Percentiles rank a stretch among this genome's conserved stretches.
Evolutionary conservation across 1,140 invertebrate species (phyloP).

Genomic region (Dysdera silvatica): DNA sequence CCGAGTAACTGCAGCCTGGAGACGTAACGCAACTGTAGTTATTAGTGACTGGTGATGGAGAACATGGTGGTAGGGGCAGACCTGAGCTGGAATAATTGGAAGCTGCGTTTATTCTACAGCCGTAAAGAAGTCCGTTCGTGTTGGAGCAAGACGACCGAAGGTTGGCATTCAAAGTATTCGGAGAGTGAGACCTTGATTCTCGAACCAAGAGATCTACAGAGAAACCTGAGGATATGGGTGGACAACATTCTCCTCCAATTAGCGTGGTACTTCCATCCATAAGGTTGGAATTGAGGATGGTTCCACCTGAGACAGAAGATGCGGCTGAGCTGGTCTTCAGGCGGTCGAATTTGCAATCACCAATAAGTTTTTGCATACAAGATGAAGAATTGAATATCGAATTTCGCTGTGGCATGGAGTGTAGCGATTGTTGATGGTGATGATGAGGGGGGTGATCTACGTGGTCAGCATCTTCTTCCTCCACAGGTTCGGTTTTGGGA

Average conservation of each 20-base stretch:
- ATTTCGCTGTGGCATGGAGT: constrained; percentile 10
- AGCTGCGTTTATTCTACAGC: no score
- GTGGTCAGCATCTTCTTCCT: constrained; percentile 18
- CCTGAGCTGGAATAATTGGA: constrained; percentile 9
- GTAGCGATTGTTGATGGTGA: no score
- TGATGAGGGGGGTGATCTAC: no score
- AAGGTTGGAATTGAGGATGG: not conserved
- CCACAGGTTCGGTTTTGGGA: constrained; percentile 23
- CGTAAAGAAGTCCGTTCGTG: not conserved
- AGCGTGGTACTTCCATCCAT: constrained; percentile 8
- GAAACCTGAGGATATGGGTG: no score
- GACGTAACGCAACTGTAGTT: constrained; percentile 21
- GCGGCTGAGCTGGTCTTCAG: constrained; percentile 16
- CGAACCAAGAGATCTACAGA: constrained; percentile 21
- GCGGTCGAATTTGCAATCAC: constrained; percentile 24
- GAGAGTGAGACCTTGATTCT: constrained; percentile 17
- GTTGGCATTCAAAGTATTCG: constrained; percentile 6
- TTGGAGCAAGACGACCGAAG: constrained; percentile 3
- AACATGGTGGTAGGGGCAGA: constrained; percentile 8
- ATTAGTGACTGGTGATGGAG: constrained; percentile 2
- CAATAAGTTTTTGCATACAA: constrained; percentile 19
- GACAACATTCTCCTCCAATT: no score
- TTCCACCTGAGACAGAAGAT: not conserved
- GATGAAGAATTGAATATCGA: no score
- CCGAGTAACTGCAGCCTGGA: constrained; percentile 10